Conservation (phyloP, 1,140 invertebrate species). For the Halyomorpha halys region DNA sequence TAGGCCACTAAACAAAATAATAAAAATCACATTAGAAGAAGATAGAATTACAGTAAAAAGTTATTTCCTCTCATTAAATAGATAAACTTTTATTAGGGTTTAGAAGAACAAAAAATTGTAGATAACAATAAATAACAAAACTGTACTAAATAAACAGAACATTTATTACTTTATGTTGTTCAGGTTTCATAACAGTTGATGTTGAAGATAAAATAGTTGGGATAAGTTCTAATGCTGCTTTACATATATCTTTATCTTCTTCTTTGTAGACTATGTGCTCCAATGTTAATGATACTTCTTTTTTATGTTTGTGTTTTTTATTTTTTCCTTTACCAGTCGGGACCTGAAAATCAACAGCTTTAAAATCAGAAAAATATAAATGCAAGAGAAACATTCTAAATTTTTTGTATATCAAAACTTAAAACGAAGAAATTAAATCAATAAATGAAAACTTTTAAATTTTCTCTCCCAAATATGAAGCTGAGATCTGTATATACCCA, state of each 20-base stretch:
- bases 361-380: neutral
- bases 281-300: neutral
- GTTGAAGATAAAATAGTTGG: neutral
- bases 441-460: too few species aligned
- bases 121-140: neutral
- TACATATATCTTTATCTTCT: neutral
- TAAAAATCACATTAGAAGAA: too few species aligned
- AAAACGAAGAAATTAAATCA: too few species aligned
- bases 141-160: too few species aligned
- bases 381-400: neutral
- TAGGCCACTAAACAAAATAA: too few species aligned
- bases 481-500: too few species aligned
- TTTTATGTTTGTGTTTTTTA: neutral
- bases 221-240: neutral
- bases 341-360: neutral
- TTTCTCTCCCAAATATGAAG: too few species aligned
- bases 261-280: neutral
- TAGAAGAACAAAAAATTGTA: too few species aligned
- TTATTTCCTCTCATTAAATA: too few species aligned
- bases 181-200: neutral
- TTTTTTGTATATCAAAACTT: too few species aligned
- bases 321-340: slow-evolving; percentile 3
- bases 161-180: neutral
- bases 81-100: too few species aligned
- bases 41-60: too few species aligned